A percentile compares a stretch with the other conserved stretches of the same genome.
These are phyloP conservation scores for Oreotrochilus melanogaster DNA, from an alignment of 2,113 vertebrate species.

Conservation along the genomic window DNA sequence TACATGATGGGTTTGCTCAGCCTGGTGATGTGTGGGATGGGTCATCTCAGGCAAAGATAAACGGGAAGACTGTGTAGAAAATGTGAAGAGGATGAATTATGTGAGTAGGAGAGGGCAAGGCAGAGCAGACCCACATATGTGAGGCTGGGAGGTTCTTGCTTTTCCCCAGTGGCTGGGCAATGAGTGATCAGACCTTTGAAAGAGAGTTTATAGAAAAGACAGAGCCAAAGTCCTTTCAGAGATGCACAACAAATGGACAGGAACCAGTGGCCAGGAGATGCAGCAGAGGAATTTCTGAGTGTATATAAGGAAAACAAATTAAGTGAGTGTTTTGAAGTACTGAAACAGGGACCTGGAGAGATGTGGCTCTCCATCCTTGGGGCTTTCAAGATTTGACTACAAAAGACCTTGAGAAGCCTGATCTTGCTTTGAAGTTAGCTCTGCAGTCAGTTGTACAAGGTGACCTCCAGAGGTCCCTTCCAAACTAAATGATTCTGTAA, in stretches of 20 bases:
- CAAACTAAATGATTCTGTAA: slow-evolving; percentile 8
- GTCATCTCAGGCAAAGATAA: not conserved
- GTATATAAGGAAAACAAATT: not conserved
- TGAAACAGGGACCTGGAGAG: not conserved
- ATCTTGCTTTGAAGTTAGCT: slow-evolving; percentile 59
- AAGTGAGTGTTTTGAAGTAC: not conserved
- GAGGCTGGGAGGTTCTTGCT: not conserved
- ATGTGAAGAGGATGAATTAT: not conserved
- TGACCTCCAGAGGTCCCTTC: slow-evolving; percentile 39
- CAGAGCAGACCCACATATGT: rapidly evolving
- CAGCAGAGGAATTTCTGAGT: not conserved
- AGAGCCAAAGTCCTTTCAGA: not conserved
- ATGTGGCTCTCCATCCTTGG: not conserved
- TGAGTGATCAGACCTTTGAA: not conserved
- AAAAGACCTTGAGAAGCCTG: slow-evolving; percentile 30
- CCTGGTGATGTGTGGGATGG: not conserved
- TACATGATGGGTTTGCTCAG: not conserved
- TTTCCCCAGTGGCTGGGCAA: not conserved
- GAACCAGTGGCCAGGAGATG: not conserved
- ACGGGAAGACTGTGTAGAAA: not conserved
- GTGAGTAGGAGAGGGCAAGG: not conserved
- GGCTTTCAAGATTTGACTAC: slow-evolving; percentile 29
- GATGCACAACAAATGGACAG: not conserved
- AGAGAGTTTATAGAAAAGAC: not conserved
- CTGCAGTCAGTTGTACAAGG: slow-evolving; percentile 11